Evolutionary conservation across 2,888 invertebrate species (phyloP).

Genomic region (Euspilapteryx auroguttella): DNA sequence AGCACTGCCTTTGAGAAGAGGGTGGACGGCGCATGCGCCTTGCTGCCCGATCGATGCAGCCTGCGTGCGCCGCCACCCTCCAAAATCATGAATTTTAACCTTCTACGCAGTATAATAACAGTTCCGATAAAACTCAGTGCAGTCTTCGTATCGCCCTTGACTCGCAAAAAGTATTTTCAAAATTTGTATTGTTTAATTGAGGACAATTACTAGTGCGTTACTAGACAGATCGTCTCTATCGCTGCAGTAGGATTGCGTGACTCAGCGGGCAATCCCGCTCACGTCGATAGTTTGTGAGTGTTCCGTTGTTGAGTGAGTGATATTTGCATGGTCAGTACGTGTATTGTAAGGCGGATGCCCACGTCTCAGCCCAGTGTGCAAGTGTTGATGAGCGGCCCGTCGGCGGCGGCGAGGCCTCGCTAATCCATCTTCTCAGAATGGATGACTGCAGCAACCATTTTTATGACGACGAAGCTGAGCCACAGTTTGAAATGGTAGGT

Average conservation of each 20-base stretch:
- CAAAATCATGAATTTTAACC: conserved; percentile 17
- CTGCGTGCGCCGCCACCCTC: conserved; percentile 46
- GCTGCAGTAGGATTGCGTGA: conserved; percentile 36
- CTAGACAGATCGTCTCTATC: no score
- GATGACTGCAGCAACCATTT: conserved; percentile 52
- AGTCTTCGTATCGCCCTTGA: conserved; percentile 30
- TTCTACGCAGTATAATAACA: conserved; percentile 51
- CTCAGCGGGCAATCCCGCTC: conserved; percentile 44
- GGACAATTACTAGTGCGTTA: conserved; percentile 8
- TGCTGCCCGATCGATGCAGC: conserved; percentile 50
- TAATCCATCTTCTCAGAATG: conserved; percentile 39
- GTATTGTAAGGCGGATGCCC: conserved; percentile 61
- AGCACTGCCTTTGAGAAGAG: no score
- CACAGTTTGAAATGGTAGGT: conserved; percentile 56
- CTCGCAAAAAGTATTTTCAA: conserved; percentile 23
- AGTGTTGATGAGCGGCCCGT: conserved; percentile 41
- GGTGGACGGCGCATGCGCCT: conserved; percentile 40
- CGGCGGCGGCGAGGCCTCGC: conserved; percentile 29
- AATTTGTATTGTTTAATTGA: no score
- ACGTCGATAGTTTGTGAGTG: conserved; percentile 22
- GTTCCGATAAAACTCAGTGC: conserved; percentile 29
- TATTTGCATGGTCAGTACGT: no score
- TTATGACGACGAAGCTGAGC: conserved; percentile 58
- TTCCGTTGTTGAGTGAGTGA: conserved; percentile 18
- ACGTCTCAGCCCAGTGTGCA: conserved; percentile 42